These are phyloP conservation scores for Connochaetes taurinus DNA, from an alignment of 2,113 vertebrate genomes.

Conservation along the genomic window DNA sequence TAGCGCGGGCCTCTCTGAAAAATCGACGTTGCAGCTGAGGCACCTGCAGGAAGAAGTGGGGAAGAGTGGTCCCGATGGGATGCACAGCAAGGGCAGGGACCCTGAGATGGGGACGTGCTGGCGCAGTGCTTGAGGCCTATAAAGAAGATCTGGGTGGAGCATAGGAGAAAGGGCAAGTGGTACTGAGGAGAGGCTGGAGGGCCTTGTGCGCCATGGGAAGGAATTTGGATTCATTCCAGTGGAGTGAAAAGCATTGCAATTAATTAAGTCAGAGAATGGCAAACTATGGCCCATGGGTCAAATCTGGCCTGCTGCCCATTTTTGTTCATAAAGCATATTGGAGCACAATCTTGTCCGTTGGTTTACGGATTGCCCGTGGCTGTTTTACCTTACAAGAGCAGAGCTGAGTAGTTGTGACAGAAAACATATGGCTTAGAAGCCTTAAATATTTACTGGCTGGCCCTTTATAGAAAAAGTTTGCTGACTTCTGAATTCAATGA, in stretches of 20 bases:
- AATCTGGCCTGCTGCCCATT: background rate
- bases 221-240: background rate
- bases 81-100: background rate
- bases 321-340: slow-evolving; percentile 26
- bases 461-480: background rate
- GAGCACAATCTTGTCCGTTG: background rate
- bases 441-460: background rate
- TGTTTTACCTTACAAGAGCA: background rate
- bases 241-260: background rate
- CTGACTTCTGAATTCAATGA: background rate
- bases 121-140: background rate
- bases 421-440: background rate
- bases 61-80: background rate
- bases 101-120: background rate
- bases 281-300: background rate
- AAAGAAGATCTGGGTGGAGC: background rate
- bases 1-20: background rate
- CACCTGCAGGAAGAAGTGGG: background rate
- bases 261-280: slow-evolving; percentile 16
- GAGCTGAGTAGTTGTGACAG: slow-evolving; percentile 8
- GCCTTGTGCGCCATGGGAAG: background rate
- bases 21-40: background rate
- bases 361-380: background rate
- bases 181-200: background rate
- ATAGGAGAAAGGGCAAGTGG: background rate